A percentile compares a stretch with the other conserved stretches of the same genome.
Conservation (phyloP, 2,888 invertebrate species). For the Cabera pusaria region DNA sequence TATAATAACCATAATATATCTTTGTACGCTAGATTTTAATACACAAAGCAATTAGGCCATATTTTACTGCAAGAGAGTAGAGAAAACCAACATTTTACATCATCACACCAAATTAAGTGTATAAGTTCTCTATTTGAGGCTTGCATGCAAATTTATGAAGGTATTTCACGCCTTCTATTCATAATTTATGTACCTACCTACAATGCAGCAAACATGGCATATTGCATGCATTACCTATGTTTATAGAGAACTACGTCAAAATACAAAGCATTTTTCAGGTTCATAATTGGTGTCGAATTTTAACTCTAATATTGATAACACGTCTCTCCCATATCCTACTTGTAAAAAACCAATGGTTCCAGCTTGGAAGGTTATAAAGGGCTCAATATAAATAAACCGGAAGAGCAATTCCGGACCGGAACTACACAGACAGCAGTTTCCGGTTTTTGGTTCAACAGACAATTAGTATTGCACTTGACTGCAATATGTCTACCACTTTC, state of each 20-base stretch:
- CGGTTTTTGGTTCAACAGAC: slow-evolving; percentile 41
- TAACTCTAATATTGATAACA: no score
- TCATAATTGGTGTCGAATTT: no score
- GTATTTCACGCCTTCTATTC: neutral
- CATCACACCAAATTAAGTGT: slow-evolving; percentile 9
- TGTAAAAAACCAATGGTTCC: slow-evolving; percentile 28
- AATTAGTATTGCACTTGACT: slow-evolving; percentile 31
- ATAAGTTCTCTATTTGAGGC: neutral
- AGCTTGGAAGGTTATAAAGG: slow-evolving; percentile 29
- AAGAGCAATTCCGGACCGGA: slow-evolving; percentile 39
- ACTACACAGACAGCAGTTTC: slow-evolving; percentile 51
- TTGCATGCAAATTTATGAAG: slow-evolving; percentile 2
- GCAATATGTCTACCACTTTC: slow-evolving; percentile 18
- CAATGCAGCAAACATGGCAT: neutral
- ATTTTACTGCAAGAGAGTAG: slow-evolving; percentile 4
- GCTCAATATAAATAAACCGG: slow-evolving; percentile 30
- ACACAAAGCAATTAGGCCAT: slow-evolving; percentile 13
- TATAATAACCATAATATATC: no score
- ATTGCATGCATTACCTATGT: neutral
- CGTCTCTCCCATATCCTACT: no score
- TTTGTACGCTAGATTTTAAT: no score
- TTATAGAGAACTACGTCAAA: no score
- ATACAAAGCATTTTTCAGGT: no score
- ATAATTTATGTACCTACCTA: slow-evolving; percentile 1
- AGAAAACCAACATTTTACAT: slow-evolving; percentile 11